phyloP scores from a whole-genome alignment of 2,797 vertebrate genomes.

The Poecilia gillii region DNA sequence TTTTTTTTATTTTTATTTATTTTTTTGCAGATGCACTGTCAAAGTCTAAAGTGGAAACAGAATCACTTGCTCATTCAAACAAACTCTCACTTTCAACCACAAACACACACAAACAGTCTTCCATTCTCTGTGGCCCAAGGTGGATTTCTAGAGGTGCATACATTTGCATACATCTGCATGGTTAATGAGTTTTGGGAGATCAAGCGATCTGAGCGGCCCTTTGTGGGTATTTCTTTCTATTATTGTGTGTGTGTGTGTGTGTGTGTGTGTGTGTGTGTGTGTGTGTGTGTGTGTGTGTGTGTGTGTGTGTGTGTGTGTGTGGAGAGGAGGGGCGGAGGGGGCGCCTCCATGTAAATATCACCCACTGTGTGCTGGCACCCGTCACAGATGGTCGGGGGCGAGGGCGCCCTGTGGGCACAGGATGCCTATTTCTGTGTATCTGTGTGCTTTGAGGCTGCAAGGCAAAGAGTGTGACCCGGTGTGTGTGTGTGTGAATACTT shows the following conservation, averaged over 20 bases:
- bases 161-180: slow-evolving; percentile 83
- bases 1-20: no score
- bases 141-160: slow-evolving; percentile 84
- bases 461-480: slow-evolving; percentile 50
- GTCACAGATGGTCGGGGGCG: slow-evolving; percentile 79
- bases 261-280: slow-evolving; percentile 12
- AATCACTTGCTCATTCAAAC: slow-evolving; percentile 39
- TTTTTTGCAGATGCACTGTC: slow-evolving; percentile 32
- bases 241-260: slow-evolving; percentile 11
- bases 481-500: slow-evolving; percentile 22
- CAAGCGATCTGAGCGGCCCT: slow-evolving; percentile 76
- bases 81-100: slow-evolving; percentile 45
- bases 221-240: slow-evolving; percentile 76
- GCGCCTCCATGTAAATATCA: slow-evolving; percentile 77
- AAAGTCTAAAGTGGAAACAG: slow-evolving; percentile 52
- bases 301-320: no score
- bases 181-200: slow-evolving; percentile 82
- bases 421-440: slow-evolving; percentile 76
- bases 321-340: no score
- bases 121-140: slow-evolving; percentile 79
- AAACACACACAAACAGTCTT: slow-evolving; percentile 42
- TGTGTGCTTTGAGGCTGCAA: slow-evolving; percentile 54
- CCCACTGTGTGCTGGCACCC: slow-evolving; percentile 78
- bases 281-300: not conserved
- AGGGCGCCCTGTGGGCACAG: slow-evolving; percentile 78